Evolutionary conservation across 1,140 invertebrate genomes (phyloP), one percentile per base, ranked within the genome.

Genomic region (Bombus confusus): DNA sequence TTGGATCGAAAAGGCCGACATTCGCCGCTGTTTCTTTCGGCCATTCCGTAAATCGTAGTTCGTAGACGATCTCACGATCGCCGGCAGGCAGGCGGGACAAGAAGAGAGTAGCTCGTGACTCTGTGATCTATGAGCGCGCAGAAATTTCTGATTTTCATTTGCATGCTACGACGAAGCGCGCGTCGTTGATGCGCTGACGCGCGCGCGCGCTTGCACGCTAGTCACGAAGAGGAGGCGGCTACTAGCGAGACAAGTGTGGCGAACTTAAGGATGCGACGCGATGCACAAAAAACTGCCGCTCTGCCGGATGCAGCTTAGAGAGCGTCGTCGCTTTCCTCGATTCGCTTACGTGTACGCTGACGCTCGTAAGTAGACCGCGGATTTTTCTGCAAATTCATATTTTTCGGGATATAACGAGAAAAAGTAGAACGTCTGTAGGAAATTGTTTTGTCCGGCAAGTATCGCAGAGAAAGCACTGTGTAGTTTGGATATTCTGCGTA

Each of bases 251-350:
- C 88, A 89, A 91, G 88, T 86, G 83, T 88, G 83, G 75, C 77
- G 76, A 86, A 79, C 84, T 92, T 86, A 86, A 92, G 90, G 89
- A 90, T 91, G 86, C 86, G 88, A 91, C 86, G 85, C 83, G 82
- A 66, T 83, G 75, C 64, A 83, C 87, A 91, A 92, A 93, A 91
- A 93, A 91, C 85, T 73, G 43, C 79, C 64, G 87, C 88, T 92
- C 87, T 93, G 87, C 91, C 92, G 92, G 92, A 93, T 92, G 92
- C 89, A 92, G 90, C 86, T 88, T 91, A 87, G 89, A 90, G 86
- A 88, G 83, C 79, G 34, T 69, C 87, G 64, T 73, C 28, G 74
- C 13, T 77, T 85, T 83, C 69, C 69, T 68, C 75, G 52, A 57
- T 73, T 64, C 37, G 62, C 52, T 52, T 82, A 52, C 18, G 47